These are phyloP conservation scores for Propsilocerus akamusi DNA, from an alignment of 1,140 invertebrate genomes.

Conservation along the genomic window DNA sequence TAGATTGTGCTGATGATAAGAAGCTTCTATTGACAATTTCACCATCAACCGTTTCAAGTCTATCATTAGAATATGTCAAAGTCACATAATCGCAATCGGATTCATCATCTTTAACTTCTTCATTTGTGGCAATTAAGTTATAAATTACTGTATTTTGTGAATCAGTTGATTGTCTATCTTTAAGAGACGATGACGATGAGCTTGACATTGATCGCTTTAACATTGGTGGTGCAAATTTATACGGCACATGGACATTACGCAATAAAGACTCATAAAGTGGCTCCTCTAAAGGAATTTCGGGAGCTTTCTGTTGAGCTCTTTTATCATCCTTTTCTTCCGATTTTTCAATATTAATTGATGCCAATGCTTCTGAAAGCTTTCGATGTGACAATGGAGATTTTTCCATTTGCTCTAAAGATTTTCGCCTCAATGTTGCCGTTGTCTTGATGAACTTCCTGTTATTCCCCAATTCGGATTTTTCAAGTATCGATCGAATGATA, in stretches of 20 bases:
- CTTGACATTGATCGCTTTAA: conserved; percentile 17
- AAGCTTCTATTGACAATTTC: conserved; percentile 12
- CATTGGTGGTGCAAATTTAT: conserved; percentile 19
- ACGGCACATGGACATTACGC: conserved; percentile 23
- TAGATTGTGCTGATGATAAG: no score
- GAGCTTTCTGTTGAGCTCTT: conserved; percentile 13
- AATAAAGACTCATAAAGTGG: conserved; percentile 21
- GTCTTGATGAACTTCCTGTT: neutral
- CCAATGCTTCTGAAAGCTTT: neutral
- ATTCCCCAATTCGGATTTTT: neutral
- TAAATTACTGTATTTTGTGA: neutral
- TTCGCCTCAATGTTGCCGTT: neutral
- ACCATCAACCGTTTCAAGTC: neutral
- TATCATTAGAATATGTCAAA: conserved; percentile 14
- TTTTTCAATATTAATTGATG: conserved; percentile 4
- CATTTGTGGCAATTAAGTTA: no score
- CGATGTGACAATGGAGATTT: neutral
- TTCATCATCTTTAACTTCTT: conserved; percentile 9
- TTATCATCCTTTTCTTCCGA: conserved; percentile 10
- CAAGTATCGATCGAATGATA: neutral
- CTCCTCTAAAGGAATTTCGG: conserved; percentile 49
- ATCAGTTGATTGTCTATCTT: conserved; percentile 10
- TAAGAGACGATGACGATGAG: conserved; percentile 12
- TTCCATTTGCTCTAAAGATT: neutral
- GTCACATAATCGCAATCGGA: conserved; percentile 24